phyloP scores from a whole-genome alignment of 2,888 invertebrate species.

The Sthenelais limicola region DNA sequence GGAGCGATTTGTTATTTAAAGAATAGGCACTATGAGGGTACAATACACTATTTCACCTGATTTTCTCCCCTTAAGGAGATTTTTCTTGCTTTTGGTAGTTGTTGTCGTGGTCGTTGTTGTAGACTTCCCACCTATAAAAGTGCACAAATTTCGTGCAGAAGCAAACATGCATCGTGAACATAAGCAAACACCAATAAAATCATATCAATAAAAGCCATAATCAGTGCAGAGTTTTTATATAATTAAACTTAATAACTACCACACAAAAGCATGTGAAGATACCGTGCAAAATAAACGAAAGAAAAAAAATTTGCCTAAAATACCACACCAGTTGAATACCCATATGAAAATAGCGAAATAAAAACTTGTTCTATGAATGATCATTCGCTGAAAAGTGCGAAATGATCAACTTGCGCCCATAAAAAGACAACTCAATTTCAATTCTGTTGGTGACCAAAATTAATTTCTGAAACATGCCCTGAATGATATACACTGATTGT shows the following conservation, averaged over 20 bases:
- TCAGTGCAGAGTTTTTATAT: too few relatives aligned
- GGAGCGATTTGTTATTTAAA: too few relatives aligned
- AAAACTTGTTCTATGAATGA: too few relatives aligned
- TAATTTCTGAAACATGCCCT: too few relatives aligned
- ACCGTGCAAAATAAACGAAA: background rate
- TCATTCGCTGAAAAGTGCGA: too few relatives aligned
- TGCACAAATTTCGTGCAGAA: conserved; percentile 4
- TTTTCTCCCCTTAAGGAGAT: background rate
- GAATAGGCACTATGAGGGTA: too few relatives aligned
- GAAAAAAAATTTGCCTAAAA: background rate
- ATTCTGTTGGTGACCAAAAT: too few relatives aligned
- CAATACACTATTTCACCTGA: conserved; percentile 11
- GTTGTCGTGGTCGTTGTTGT: conserved; percentile 16
- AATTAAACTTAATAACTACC: background rate
- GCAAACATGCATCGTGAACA: conserved; percentile 17
- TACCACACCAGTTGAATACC: background rate
- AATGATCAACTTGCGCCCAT: too few relatives aligned
- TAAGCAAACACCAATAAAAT: too few relatives aligned
- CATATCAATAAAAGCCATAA: background rate
- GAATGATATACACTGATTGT: too few relatives aligned
- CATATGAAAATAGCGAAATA: too few relatives aligned
- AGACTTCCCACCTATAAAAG: background rate
- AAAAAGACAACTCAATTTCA: too few relatives aligned
- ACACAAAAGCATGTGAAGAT: background rate
- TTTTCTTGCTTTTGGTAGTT: background rate